Evolutionary conservation across 2,888 invertebrate species (phyloP).

Genomic region (Troilus luridus): DNA sequence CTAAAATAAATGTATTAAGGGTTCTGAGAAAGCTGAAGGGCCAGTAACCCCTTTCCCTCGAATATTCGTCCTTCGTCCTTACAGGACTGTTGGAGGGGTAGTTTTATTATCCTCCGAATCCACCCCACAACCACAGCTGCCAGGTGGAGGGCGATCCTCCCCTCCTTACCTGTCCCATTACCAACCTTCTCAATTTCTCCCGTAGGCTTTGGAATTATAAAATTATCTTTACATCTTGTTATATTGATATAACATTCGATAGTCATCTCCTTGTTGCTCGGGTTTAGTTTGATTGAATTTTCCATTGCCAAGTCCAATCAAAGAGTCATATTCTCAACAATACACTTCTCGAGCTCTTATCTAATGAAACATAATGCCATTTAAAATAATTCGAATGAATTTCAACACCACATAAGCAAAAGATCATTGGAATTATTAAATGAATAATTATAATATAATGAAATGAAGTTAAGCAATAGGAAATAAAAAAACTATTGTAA

Average conservation of each 20-base stretch:
- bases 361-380: too few species aligned
- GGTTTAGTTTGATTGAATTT: too few species aligned
- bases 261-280: too few species aligned
- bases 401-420: too few species aligned
- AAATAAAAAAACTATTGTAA: too few species aligned
- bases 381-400: too few species aligned
- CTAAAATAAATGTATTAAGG: not conserved
- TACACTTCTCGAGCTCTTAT: too few species aligned
- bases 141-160: constrained; percentile 25
- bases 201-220: not conserved
- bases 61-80: not conserved
- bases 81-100: not conserved
- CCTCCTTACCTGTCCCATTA: constrained; percentile 23
- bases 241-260: not conserved
- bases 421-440: too few species aligned
- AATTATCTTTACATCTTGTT: constrained; percentile 9
- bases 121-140: constrained; percentile 4
- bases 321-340: too few species aligned
- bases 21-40: not conserved
- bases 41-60: not conserved
- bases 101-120: constrained; percentile 1
- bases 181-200: not conserved
- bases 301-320: too few species aligned
- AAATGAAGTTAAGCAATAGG: too few species aligned
- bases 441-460: too few species aligned